phyloP scores from a whole-genome alignment of 2,888 invertebrate species.

The Xanthorhoe designata region DNA sequence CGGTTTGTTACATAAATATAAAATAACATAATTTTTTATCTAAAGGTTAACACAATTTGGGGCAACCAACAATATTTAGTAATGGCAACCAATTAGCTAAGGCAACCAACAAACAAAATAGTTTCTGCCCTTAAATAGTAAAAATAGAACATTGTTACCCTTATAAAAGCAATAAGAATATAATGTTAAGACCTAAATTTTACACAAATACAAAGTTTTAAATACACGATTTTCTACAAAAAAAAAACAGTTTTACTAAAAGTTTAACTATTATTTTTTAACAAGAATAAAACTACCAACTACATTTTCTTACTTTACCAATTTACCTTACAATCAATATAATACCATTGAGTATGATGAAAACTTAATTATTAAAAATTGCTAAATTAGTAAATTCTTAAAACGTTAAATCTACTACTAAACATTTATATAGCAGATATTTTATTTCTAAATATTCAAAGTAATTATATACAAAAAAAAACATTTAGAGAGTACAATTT shows the following conservation, averaged over 20 bases:
- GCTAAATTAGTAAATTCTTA: slow-evolving; percentile 1
- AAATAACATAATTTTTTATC: too few species aligned
- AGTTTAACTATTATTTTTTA: slow-evolving; percentile 3
- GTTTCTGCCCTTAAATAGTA: too few species aligned
- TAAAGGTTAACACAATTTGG: background rate
- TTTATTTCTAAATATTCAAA: background rate
- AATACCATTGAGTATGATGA: slow-evolving; percentile 2
- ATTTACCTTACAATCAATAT: background rate
- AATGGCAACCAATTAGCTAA: background rate
- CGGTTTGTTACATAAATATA: too few species aligned
- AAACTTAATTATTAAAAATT: slow-evolving; percentile 3
- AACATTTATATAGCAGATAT: background rate
- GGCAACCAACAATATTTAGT: background rate
- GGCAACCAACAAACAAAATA: background rate
- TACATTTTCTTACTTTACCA: background rate
- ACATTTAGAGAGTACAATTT: background rate
- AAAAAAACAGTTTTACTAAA: background rate
- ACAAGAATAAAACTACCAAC: slow-evolving; percentile 8
- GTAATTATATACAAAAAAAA: background rate
- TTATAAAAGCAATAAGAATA: too few species aligned
- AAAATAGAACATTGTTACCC: background rate
- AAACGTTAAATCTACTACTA: background rate
- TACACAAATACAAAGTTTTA: background rate
- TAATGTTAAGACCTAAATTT: too few species aligned
- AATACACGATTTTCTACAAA: background rate